phyloP scores from a whole-genome alignment of 37 sponge, comb jelly and placozoan genomes.

The Cliona cf. orientalis region DNA sequence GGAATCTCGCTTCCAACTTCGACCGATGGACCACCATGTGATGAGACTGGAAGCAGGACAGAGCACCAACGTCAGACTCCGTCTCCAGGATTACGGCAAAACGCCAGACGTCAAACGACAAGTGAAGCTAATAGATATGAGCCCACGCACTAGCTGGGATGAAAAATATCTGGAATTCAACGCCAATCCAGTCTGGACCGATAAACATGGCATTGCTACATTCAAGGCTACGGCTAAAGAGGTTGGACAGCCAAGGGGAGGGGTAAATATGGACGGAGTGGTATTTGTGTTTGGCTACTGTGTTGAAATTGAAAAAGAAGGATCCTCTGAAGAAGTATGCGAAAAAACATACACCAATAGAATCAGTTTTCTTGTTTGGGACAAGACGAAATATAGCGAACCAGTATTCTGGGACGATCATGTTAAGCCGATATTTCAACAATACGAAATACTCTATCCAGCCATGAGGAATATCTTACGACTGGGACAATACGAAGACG shows the following conservation, averaged over 20 bases:
- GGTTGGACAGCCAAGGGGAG: neutral
- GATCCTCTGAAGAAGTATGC: no score
- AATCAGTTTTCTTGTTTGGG: no score
- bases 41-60: no score
- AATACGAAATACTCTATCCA: conserved; percentile 35
- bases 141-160: no score
- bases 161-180: neutral
- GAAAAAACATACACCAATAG: no score
- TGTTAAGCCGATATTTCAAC: conserved; percentile 54
- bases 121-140: no score
- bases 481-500: conserved; percentile 41
- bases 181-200: neutral
- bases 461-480: conserved; percentile 56
- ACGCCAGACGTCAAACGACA: no score
- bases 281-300: conserved; percentile 46
- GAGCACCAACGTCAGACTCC: no score
- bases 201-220: conserved; percentile 27
- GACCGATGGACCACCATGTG: no score
- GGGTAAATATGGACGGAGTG: conserved; percentile 50
- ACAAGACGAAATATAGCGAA: no score
- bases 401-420: conserved; percentile 56
- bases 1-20: no score
- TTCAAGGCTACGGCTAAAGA: conserved; percentile 17
- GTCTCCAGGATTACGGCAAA: no score
- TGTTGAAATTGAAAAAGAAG: neutral